phyloP scores from a whole-genome alignment of 2,888 invertebrate species.

The Cephus runcator region DNA sequence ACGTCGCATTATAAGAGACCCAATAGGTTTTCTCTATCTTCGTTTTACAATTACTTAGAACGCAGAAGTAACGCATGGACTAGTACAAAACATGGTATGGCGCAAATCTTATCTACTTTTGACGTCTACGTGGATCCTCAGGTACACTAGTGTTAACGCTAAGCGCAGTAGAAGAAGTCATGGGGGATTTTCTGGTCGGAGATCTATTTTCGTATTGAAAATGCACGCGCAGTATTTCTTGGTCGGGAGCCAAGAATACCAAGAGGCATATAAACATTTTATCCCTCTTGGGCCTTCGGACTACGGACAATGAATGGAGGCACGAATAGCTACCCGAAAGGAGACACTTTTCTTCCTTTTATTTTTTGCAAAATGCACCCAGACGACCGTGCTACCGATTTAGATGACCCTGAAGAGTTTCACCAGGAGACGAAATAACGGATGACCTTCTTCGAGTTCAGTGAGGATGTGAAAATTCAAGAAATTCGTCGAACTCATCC shows the following conservation, averaged over 20 bases:
- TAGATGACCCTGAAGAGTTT: not conserved
- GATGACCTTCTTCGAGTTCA: not conserved
- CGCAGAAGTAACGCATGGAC: not conserved
- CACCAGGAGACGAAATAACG: not conserved
- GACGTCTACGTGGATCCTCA: not conserved
- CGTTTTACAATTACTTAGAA: not conserved
- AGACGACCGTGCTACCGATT: not conserved
- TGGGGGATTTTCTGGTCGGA: slow-evolving; percentile 57
- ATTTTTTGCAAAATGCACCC: not conserved
- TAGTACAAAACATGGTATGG: not conserved
- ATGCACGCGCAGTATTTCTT: slow-evolving; percentile 63
- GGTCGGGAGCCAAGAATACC: slow-evolving; percentile 57
- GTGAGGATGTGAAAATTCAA: not conserved
- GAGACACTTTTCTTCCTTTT: not conserved
- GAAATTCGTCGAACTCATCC: not conserved
- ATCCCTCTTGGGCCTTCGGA: slow-evolving; percentile 46
- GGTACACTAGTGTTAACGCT: slow-evolving; percentile 24
- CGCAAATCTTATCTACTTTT: not conserved
- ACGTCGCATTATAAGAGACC: not conserved
- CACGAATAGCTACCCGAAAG: slow-evolving; percentile 28
- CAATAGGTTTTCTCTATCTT: not conserved
- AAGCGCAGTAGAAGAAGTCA: slow-evolving; percentile 48
- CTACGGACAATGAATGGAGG: slow-evolving; percentile 40
- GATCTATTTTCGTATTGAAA: slow-evolving; percentile 58
- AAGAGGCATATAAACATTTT: slow-evolving; percentile 51